Evolutionary conservation across 2,888 invertebrate genomes (phyloP).

Genomic region (Polydrusus cervinus): DNA sequence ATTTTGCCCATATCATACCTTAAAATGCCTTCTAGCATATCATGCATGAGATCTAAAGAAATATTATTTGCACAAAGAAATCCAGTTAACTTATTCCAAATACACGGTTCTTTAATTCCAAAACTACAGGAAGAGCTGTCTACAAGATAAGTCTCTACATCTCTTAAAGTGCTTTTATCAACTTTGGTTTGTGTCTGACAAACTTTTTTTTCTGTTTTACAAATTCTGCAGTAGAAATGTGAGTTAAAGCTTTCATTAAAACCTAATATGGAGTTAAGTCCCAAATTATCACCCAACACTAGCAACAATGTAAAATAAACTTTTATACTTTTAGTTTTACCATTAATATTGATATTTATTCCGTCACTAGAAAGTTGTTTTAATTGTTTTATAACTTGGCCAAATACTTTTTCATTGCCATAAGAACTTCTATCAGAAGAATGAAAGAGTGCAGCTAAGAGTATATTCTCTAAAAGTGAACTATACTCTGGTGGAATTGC

Average conservation of each 20-base stretch:
- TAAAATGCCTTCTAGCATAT: neutral
- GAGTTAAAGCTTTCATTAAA: conserved; percentile 47
- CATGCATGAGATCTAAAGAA: conserved; percentile 7
- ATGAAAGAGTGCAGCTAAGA: conserved; percentile 35
- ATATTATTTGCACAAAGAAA: no score
- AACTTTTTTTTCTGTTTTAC: conserved; percentile 13
- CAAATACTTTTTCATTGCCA: conserved; percentile 48
- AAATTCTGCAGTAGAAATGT: conserved; percentile 47
- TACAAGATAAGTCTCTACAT: no score
- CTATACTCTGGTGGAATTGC: conserved; percentile 42
- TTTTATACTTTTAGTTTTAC: conserved; percentile 15
- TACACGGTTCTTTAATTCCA: conserved; percentile 3
- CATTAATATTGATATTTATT: no score
- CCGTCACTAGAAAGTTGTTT: no score
- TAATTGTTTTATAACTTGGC: conserved; percentile 43
- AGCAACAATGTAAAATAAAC: conserved; percentile 46
- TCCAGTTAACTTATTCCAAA: neutral
- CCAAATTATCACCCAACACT: conserved; percentile 54
- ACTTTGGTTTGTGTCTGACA: no score
- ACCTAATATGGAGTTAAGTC: conserved; percentile 42
- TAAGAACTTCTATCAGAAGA: conserved; percentile 32
- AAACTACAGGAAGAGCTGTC: no score
- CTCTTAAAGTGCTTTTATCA: no score
- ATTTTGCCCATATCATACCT: neutral
- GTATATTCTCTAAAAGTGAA: conserved; percentile 41